Percentiles rank a stretch among this genome's conserved stretches.
Conservation (phyloP, 2,113 vertebrate species). For the Scomber scombrus region DNA sequence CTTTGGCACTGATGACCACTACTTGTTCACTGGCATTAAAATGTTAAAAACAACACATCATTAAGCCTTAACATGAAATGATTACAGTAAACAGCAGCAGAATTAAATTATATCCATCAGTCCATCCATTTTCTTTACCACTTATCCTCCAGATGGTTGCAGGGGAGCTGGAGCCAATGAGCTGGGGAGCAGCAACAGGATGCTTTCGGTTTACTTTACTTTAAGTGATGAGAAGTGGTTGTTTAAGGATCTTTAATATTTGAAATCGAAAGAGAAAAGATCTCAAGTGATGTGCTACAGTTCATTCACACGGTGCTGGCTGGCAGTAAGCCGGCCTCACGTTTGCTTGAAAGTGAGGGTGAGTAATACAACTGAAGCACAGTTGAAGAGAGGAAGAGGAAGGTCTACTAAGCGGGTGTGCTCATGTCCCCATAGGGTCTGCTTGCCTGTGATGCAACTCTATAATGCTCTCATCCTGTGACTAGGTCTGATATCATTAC, state of each 20-base stretch:
- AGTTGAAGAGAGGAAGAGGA: conserved; percentile 54
- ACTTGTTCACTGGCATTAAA: too few relatives aligned
- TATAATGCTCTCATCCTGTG: conserved; percentile 58
- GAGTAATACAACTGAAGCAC: conserved; percentile 45
- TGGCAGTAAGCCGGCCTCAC: too few relatives aligned
- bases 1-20: neutral
- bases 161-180: too few relatives aligned
- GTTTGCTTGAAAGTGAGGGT: neutral
- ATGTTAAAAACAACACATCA: neutral
- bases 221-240: neutral
- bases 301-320: too few relatives aligned
- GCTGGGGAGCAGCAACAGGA: neutral
- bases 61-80: neutral
- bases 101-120: neutral
- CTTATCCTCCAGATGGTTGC: too few relatives aligned
- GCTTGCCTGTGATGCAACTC: conserved; percentile 12
- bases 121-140: too few relatives aligned
- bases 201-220: neutral
- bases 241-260: neutral
- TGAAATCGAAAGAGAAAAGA: neutral
- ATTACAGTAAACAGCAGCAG: neutral
- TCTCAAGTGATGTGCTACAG: neutral
- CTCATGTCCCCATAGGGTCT: conserved; percentile 23
- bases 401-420: conserved; percentile 41
- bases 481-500: conserved; percentile 62